phyloP scores from a whole-genome alignment of 2,113 vertebrate genomes.

The Gallinago paraguaiae region DNA sequence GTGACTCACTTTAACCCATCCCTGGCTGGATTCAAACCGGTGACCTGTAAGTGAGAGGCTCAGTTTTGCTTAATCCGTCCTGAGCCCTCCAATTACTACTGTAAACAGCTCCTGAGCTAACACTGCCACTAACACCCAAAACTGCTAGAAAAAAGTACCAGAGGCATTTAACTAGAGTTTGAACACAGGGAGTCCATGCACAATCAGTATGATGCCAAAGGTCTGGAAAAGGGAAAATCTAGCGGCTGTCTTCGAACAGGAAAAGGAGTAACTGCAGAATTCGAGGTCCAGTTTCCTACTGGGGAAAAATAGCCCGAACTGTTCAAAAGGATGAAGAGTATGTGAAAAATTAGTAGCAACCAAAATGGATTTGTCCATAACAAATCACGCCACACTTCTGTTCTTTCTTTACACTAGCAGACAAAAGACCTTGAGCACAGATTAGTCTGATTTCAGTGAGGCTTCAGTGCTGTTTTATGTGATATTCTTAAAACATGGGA shows the following conservation, averaged over 20 bases:
- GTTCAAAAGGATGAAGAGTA: not conserved
- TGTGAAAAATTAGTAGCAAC: not conserved
- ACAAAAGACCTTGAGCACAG: not conserved
- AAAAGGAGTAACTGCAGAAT: not conserved
- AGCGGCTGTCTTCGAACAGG: not conserved
- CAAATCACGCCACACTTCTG: not conserved
- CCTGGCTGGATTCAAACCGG: not conserved
- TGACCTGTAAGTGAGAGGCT: not conserved
- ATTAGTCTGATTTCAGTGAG: not conserved
- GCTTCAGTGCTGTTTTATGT: not conserved
- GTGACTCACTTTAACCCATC: not conserved
- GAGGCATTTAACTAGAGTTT: not conserved
- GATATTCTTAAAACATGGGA: not conserved
- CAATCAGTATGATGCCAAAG: fast-evolving
- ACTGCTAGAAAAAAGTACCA: not conserved
- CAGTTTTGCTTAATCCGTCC: not conserved
- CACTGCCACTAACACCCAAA: not conserved
- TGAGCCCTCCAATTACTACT: not conserved
- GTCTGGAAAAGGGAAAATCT: not conserved
- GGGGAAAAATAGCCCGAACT: not conserved
- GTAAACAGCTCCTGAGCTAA: not conserved
- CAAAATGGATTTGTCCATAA: not conserved
- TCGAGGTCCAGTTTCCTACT: not conserved
- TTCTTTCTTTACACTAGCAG: not conserved
- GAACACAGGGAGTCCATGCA: not conserved